Percentiles rank a stretch among this genome's conserved stretches.
These are phyloP conservation scores for Poecilia latipinna DNA, from an alignment of 2,113 vertebrate genomes.

Conservation along the genomic window DNA sequence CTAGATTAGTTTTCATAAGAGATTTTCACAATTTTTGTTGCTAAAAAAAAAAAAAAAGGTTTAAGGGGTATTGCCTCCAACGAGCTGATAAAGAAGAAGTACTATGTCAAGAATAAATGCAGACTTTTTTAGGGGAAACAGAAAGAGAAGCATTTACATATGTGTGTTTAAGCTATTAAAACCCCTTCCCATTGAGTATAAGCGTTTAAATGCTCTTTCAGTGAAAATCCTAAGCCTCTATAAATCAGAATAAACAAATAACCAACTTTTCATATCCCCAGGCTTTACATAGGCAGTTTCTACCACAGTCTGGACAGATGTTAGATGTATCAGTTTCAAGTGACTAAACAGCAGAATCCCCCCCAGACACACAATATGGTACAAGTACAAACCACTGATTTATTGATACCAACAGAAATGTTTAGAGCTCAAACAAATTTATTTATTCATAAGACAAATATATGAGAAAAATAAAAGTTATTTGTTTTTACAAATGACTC, in stretches of 20 bases:
- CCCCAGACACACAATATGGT: background rate
- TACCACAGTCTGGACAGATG: slow-evolving; percentile 5
- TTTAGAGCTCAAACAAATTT: background rate
- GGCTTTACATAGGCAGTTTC: slow-evolving; percentile 20
- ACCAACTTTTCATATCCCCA: slow-evolving; percentile 16
- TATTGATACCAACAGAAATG: background rate
- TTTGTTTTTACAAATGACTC: background rate
- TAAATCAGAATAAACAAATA: slow-evolving; percentile 28
- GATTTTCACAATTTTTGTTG: slow-evolving; percentile 23
- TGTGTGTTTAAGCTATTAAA: slow-evolving; percentile 4
- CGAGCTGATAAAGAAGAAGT: background rate
- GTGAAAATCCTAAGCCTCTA: background rate
- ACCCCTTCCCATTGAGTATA: background rate
- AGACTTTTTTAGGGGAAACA: background rate
- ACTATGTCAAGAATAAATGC: background rate
- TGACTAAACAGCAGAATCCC: background rate
- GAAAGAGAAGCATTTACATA: background rate
- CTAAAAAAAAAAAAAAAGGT: slow-evolving; percentile 21
- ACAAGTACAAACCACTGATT: background rate
- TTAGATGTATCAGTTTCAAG: background rate
- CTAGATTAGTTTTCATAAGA: background rate
- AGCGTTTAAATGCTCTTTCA: slow-evolving; percentile 34
- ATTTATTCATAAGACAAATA: background rate
- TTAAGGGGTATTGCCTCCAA: background rate
- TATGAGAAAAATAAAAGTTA: background rate